These are phyloP conservation scores for Sminthurides aquaticus DNA, from an alignment of 2,888 invertebrate genomes.

Conservation along the genomic window DNA sequence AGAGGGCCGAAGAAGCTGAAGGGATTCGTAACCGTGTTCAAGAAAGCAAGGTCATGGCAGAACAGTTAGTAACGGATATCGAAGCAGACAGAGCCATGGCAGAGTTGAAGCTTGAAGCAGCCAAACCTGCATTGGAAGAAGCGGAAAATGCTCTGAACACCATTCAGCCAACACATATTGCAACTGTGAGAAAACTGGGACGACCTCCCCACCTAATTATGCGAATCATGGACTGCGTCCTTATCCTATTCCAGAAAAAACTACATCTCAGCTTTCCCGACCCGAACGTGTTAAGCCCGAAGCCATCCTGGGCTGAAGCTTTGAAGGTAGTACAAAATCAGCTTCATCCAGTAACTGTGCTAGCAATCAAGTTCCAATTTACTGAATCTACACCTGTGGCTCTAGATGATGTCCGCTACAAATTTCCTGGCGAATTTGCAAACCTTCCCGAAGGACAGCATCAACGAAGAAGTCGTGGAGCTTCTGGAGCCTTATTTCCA, in stretches of 20 bases:
- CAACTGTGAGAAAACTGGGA: slow-evolving; percentile 87
- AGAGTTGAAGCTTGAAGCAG: slow-evolving; percentile 87
- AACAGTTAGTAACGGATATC: slow-evolving; percentile 70
- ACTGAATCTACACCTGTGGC: too few species aligned
- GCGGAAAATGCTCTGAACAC: slow-evolving; percentile 79
- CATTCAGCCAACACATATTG: slow-evolving; percentile 92
- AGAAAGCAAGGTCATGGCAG: slow-evolving; percentile 91
- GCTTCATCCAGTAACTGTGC: background rate
- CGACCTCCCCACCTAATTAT: slow-evolving; percentile 91
- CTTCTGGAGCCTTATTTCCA: slow-evolving; percentile 81
- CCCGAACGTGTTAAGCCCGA: slow-evolving; percentile 72
- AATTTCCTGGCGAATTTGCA: slow-evolving; percentile 84
- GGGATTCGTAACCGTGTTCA: slow-evolving; percentile 71
- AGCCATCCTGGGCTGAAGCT: slow-evolving; percentile 94
- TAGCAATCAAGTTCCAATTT: too few species aligned
- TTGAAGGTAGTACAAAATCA: too few species aligned
- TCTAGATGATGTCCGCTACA: slow-evolving; percentile 87
- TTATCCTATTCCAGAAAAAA: slow-evolving; percentile 84
- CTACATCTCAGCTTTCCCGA: slow-evolving; percentile 75
- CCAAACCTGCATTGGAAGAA: slow-evolving; percentile 89
- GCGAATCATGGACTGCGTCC: slow-evolving; percentile 95
- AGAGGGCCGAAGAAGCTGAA: slow-evolving; percentile 89
- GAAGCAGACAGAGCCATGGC: slow-evolving; percentile 84
- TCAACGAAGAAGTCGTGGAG: slow-evolving; percentile 95
- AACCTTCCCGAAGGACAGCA: slow-evolving; percentile 92